Base-by-base conservation (phyloP, 2,888 invertebrate genomes). In the Brenthis daphne region DNA sequence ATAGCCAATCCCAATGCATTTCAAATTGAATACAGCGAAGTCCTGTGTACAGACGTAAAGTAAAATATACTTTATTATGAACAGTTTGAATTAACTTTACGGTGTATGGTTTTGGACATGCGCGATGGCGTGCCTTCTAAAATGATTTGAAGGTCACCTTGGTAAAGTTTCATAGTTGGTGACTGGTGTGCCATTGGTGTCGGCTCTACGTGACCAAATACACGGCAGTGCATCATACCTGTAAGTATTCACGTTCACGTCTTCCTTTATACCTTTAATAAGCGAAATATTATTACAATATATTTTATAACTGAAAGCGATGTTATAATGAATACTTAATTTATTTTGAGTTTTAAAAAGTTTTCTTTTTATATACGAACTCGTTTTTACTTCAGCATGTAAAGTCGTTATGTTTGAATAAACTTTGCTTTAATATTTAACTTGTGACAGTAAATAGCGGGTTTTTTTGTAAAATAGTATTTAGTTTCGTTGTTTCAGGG, bases 81-180 rank as follows among this genome's bases (percentile, higher is more conserved):
- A 5, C 48, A 0, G 4, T 68, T 84, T 84, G 73, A 80, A 82
- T 79, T 51, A 69, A 75, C 76, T 82, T 85, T 86, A 66, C 60
- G 68, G 65, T 71, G 51, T 48, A 64, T 51, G 29, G 61, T 65
- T 84, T 83, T 77, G 86, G 80, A 83, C 90, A 89, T 91, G 90
- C 90, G 90, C 88, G 78, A 78, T 84, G 80, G 77, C 80, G 83
- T 78, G 79, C 82, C 82, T 77, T 83, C 84, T 84, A 82, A 87
- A 87, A 83, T 77, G 79, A 80, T 77, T 72, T 85, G 85, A 89
- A 90, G 90, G 91, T 91, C 88, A 91, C 90, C 90, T 90, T 90
- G 86, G 33, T 11, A 43, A 11, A 43, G 37, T n/a, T 64, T 47
- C 16, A 54, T 16, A 29, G 54, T 60, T 50, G 24, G 48, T 60